A percentile compares a stretch with the other conserved stretches of the same genome.
Evolutionary conservation across 2,888 invertebrate genomes (phyloP).

Genomic region (Oligia strigilis): DNA sequence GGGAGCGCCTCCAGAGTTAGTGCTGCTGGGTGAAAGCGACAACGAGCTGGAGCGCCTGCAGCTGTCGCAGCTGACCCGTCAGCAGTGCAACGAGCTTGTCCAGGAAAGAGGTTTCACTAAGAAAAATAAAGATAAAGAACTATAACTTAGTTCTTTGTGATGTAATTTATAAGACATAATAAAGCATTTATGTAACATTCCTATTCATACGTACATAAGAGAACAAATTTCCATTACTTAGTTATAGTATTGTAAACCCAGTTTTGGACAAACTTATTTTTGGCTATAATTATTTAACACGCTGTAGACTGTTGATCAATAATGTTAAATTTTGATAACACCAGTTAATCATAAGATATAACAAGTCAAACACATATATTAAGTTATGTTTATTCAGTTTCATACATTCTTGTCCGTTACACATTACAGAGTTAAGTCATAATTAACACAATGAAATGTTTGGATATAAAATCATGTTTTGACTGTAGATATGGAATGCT

Average conservation of each 20-base stretch:
- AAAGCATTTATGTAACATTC: slow-evolving; percentile 58
- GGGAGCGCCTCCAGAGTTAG: slow-evolving; percentile 92
- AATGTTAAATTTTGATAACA: slow-evolving; percentile 26
- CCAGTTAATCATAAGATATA: slow-evolving; percentile 24
- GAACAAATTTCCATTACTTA: slow-evolving; percentile 38
- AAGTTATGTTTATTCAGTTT: slow-evolving; percentile 79
- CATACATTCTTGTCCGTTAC: slow-evolving; percentile 50
- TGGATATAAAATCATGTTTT: slow-evolving; percentile 36
- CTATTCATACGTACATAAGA: slow-evolving; percentile 38
- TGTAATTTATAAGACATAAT: slow-evolving; percentile 35
- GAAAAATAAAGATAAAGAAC: slow-evolving; percentile 81
- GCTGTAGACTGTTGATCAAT: slow-evolving; percentile 1
- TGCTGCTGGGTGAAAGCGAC: slow-evolving; percentile 90
- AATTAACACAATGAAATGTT: slow-evolving; percentile 42
- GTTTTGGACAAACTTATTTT: slow-evolving; percentile 1
- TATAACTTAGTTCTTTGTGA: slow-evolving; percentile 43
- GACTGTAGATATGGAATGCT: slow-evolving; percentile 53
- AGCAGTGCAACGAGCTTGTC: slow-evolving; percentile 93
- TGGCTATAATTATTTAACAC: background rate
- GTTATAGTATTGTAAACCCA: slow-evolving; percentile 2
- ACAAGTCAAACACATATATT: slow-evolving; percentile 40
- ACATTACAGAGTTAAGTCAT: slow-evolving; percentile 41
- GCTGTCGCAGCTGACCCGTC: slow-evolving; percentile 89
- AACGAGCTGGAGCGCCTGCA: slow-evolving; percentile 92
- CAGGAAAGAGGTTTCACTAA: slow-evolving; percentile 90